A percentile compares a stretch with the other conserved stretches of the same genome.
phyloP scores from a whole-genome alignment of 2,113 vertebrate species.

The Tychaedon coryphoeus region DNA sequence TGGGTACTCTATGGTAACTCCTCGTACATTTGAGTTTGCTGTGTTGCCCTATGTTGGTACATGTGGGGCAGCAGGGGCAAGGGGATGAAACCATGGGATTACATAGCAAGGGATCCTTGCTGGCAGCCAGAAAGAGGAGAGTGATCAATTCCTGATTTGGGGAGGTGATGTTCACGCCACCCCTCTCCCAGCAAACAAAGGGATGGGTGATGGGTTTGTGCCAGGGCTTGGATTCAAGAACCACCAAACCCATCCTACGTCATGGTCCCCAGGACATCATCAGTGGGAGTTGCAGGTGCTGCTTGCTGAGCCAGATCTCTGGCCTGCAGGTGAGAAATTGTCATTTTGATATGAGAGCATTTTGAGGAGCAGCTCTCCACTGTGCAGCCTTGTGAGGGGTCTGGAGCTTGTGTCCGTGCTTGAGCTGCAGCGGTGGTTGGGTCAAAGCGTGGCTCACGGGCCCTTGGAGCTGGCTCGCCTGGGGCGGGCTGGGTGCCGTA shows the following conservation, averaged over 20 bases:
- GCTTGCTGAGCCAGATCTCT: rapidly evolving
- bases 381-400: neutral
- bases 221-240: neutral
- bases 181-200: rapidly evolving
- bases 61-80: neutral
- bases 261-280: rapidly evolving
- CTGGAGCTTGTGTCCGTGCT: neutral
- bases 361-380: neutral
- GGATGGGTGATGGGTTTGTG: rapidly evolving
- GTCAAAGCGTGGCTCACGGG: rapidly evolving
- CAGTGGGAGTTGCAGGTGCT: neutral
- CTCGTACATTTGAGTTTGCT: rapidly evolving
- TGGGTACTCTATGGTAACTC: rapidly evolving
- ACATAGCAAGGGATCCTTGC: rapidly evolving
- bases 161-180: neutral
- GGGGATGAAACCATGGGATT: rapidly evolving
- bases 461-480: neutral
- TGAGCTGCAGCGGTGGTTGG: neutral
- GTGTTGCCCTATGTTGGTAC: rapidly evolving
- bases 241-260: neutral
- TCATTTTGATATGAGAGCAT: rapidly evolving
- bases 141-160: rapidly evolving
- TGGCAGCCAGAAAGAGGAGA: neutral
- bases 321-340: neutral
- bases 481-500: rapidly evolving